phyloP scores from a whole-genome alignment of 2,113 vertebrate species.

The Suncus etruscus region DNA sequence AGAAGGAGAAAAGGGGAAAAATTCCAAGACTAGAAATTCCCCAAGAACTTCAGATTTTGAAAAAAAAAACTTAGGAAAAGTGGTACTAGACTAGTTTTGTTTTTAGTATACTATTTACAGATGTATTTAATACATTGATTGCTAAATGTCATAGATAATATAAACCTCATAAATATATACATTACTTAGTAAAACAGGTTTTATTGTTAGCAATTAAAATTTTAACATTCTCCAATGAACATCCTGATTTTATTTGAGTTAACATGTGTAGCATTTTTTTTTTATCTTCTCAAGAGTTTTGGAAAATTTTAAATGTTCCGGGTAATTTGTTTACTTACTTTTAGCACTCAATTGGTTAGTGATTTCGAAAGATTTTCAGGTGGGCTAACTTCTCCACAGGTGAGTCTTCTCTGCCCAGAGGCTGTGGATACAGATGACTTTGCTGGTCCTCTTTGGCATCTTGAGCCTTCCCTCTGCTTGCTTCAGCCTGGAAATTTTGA shows the following conservation, averaged over 20 bases:
- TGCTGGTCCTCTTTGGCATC: too few relatives aligned
- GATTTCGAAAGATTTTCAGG: background rate
- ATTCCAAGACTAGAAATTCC: background rate
- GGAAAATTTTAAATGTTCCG: background rate
- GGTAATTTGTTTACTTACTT: background rate
- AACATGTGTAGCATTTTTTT: constrained; percentile 17
- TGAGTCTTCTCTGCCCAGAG: too few relatives aligned
- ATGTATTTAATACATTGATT: background rate
- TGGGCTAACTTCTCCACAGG: too few relatives aligned
- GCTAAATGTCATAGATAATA: background rate
- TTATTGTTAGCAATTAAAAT: background rate
- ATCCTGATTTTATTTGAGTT: background rate
- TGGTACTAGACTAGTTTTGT: background rate
- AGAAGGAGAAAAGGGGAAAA: background rate
- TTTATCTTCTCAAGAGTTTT: constrained; percentile 4
- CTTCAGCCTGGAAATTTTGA: too few relatives aligned
- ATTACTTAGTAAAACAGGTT: constrained; percentile 26
- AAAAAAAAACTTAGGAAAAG: background rate
- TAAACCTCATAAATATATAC: background rate
- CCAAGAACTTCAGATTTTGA: background rate
- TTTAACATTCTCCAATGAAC: background rate
- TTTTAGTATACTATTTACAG: constrained; percentile 21
- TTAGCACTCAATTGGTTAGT: background rate
- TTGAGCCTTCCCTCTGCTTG: too few relatives aligned
- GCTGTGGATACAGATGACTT: too few relatives aligned